Evolutionary conservation across 2,113 vertebrate genomes (phyloP).

Genomic region (Rhynchomys soricoides): DNA sequence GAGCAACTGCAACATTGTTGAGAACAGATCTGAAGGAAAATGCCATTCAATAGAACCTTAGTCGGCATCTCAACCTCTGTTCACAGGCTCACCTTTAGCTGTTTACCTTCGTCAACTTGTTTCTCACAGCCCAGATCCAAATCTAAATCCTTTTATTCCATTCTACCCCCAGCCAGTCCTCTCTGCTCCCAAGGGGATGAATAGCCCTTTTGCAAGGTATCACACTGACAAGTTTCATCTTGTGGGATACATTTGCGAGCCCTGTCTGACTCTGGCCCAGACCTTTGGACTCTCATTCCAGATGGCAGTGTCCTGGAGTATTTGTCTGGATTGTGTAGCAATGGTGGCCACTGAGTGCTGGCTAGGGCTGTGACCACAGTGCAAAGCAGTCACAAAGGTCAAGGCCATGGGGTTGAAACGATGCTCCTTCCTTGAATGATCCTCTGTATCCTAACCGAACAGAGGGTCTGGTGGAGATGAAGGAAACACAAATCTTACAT

Average conservation of each 20-base stretch:
- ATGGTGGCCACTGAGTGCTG: background rate
- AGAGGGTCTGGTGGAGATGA: background rate
- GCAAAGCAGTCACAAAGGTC: background rate
- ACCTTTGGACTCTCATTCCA: background rate
- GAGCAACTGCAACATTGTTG: background rate
- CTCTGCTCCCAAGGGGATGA: background rate
- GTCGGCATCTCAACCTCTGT: background rate
- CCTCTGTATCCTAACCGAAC: background rate
- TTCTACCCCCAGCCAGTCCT: background rate
- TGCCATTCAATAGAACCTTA: background rate
- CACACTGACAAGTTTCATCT: background rate
- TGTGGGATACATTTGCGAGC: background rate
- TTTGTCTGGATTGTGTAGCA: background rate
- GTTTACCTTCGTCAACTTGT: background rate
- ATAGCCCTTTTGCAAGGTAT: background rate
- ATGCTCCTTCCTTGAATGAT: background rate
- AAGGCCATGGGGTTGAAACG: background rate
- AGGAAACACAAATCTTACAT: background rate
- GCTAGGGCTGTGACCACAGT: background rate
- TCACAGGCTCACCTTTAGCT: background rate
- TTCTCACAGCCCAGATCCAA: background rate
- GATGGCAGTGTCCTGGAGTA: background rate
- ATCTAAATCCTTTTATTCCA: background rate
- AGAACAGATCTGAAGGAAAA: background rate
- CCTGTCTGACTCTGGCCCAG: background rate